phyloP scores from a whole-genome alignment of 2,113 vertebrate genomes.

The Xiphias gladius region DNA sequence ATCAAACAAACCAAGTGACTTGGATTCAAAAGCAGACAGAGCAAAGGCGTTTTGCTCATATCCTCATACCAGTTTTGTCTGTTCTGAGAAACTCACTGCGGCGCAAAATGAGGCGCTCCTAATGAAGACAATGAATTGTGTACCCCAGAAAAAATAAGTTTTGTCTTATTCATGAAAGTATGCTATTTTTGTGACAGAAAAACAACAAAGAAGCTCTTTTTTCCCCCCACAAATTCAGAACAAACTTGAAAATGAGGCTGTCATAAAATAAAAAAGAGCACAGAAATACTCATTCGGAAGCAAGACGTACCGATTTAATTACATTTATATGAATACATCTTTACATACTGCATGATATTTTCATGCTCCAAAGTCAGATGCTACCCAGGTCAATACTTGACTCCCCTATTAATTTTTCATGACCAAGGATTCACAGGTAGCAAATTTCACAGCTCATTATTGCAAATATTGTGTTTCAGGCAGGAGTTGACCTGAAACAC shows the following conservation, averaged over 20 bases:
- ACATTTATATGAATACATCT: constrained; percentile 22
- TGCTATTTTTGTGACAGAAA: constrained; percentile 29
- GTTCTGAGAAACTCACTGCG: constrained; percentile 7
- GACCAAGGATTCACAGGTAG: constrained; percentile 72
- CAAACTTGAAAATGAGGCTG: constrained; percentile 7
- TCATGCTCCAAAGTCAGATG: constrained; percentile 53
- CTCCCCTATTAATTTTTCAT: constrained; percentile 79
- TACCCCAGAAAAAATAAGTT: constrained; percentile 16
- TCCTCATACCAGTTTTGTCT: constrained; percentile 18
- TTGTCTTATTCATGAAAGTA: constrained; percentile 23
- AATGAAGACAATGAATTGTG: constrained; percentile 24
- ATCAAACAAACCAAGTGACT: constrained; percentile 56
- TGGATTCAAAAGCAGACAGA: constrained; percentile 46
- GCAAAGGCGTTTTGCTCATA: constrained; percentile 13
- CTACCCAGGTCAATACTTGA: constrained; percentile 62
- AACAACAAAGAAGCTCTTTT: background rate
- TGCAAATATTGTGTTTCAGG: constrained; percentile 74
- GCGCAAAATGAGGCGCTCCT: constrained; percentile 15
- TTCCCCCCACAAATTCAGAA: background rate
- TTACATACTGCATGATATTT: constrained; percentile 32
- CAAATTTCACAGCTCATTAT: constrained; percentile 79
- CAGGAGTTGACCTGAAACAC: constrained; percentile 69
- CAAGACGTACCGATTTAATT: background rate
- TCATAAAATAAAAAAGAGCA: background rate
- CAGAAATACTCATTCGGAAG: background rate